Percentiles rank a stretch among this genome's conserved stretches.
Conservation (phyloP, 2,888 invertebrate genomes). For the Spilarctia lutea region DNA sequence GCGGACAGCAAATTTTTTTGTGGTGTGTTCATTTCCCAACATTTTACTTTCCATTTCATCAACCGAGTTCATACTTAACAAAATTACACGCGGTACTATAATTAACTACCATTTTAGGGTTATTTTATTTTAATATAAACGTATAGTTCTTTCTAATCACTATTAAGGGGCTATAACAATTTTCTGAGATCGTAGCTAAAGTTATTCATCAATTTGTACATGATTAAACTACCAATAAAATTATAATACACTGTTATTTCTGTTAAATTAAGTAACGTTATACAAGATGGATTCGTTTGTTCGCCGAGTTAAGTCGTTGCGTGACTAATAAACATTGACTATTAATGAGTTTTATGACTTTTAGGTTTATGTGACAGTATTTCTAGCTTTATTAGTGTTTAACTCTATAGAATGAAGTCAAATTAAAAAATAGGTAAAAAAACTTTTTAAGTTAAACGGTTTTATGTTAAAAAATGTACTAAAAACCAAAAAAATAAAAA, state of each 20-base stretch:
- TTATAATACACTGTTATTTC: slow-evolving; percentile 60
- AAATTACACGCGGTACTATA: slow-evolving; percentile 41
- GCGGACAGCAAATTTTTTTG: slow-evolving; percentile 10
- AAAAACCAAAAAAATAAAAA: no score
- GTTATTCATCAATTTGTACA: slow-evolving; percentile 54
- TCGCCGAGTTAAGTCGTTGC: slow-evolving; percentile 32
- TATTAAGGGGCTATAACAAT: slow-evolving; percentile 52
- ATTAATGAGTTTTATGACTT: not conserved
- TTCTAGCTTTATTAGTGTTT: slow-evolving; percentile 1
- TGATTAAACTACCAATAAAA: slow-evolving; percentile 62
- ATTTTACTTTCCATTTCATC: slow-evolving; percentile 42
- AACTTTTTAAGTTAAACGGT: no score
- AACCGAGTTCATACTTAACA: slow-evolving; percentile 32
- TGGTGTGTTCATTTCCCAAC: slow-evolving; percentile 23
- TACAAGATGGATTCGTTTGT: slow-evolving; percentile 51
- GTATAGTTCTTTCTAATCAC: slow-evolving; percentile 40
- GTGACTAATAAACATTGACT: not conserved
- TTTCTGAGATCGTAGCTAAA: slow-evolving; percentile 44
- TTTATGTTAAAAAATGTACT: no score
- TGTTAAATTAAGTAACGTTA: slow-evolving; percentile 70
- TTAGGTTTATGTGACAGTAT: not conserved
- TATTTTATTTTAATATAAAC: slow-evolving; percentile 41
- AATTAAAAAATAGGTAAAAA: no score
- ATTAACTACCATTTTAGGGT: slow-evolving; percentile 44
- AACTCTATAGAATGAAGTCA: not conserved